Percentiles rank a stretch among this genome's conserved stretches.
Conservation (phyloP, 1,140 invertebrate genomes). For the Pseudomyrmex dendroicus region DNA sequence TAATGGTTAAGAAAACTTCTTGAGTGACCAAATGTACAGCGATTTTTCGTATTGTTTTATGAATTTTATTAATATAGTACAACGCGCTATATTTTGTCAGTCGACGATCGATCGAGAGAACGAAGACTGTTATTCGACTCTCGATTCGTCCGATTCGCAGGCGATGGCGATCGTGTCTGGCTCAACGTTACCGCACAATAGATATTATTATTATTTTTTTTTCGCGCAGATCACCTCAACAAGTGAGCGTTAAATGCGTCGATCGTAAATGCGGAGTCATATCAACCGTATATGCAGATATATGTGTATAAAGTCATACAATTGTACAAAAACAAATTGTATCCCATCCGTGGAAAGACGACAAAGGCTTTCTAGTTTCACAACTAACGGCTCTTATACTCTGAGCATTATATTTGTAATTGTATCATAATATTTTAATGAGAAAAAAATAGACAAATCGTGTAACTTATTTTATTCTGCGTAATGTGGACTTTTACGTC, state of each 20-base stretch:
- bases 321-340: constrained; percentile 76
- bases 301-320: constrained; percentile 67
- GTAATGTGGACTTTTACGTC: constrained; percentile 77
- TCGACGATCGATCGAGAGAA: background rate
- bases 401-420: constrained; percentile 81
- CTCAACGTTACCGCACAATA: constrained; percentile 41
- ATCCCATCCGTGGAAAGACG: constrained; percentile 58
- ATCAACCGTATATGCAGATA: constrained; percentile 59
- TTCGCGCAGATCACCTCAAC: background rate
- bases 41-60: constrained; percentile 64
- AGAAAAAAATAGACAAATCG: constrained; percentile 77
- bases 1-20: constrained; percentile 62
- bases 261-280: constrained; percentile 52
- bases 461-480: constrained; percentile 82
- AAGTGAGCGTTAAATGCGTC: background rate
- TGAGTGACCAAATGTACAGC: constrained; percentile 75
- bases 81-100: constrained; percentile 21
- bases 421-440: constrained; percentile 80
- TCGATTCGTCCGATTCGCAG: background rate
- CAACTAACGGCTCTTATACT: constrained; percentile 80
- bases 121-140: background rate
- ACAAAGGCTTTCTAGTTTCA: constrained; percentile 74
- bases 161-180: constrained; percentile 16
- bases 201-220: constrained; percentile 30
- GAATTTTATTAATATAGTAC: constrained; percentile 51